phyloP scores from a whole-genome alignment of 2,888 invertebrate genomes.

The Beris morrisii region DNA sequence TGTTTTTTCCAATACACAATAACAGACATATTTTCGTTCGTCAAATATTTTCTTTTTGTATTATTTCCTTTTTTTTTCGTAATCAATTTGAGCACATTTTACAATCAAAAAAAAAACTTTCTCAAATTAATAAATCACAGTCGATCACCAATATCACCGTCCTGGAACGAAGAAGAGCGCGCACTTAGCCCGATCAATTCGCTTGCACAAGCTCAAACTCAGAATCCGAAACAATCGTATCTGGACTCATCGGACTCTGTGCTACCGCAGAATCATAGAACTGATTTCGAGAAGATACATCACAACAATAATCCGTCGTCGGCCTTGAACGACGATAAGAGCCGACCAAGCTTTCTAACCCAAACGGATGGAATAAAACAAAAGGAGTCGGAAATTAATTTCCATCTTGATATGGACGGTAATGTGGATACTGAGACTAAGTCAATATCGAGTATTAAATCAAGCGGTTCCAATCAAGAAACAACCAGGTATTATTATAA shows the following conservation, averaged over 20 bases:
- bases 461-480: constrained; percentile 77
- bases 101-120: constrained; percentile 6
- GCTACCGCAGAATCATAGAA: constrained; percentile 45
- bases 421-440: constrained; percentile 90
- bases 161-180: constrained; percentile 56
- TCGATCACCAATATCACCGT: constrained; percentile 55
- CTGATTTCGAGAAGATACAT: constrained; percentile 23
- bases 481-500: constrained; percentile 57
- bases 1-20: background rate
- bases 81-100: constrained; percentile 6
- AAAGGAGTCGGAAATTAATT: constrained; percentile 18
- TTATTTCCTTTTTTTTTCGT: background rate
- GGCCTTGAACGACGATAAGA: constrained; percentile 14
- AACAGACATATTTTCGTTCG: background rate
- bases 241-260: constrained; percentile 34
- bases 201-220: constrained; percentile 33
- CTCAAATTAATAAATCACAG: constrained; percentile 40
- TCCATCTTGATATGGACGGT: constrained; percentile 73
- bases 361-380: constrained; percentile 19
- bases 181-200: constrained; percentile 51
- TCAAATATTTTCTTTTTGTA: background rate
- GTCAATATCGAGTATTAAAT: constrained; percentile 80
- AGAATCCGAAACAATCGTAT: constrained; percentile 33
- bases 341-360: constrained; percentile 12
- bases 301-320: constrained; percentile 25